These are phyloP conservation scores for Mylabris sibirica DNA, from an alignment of 2,888 invertebrate species.

Conservation along the genomic window DNA sequence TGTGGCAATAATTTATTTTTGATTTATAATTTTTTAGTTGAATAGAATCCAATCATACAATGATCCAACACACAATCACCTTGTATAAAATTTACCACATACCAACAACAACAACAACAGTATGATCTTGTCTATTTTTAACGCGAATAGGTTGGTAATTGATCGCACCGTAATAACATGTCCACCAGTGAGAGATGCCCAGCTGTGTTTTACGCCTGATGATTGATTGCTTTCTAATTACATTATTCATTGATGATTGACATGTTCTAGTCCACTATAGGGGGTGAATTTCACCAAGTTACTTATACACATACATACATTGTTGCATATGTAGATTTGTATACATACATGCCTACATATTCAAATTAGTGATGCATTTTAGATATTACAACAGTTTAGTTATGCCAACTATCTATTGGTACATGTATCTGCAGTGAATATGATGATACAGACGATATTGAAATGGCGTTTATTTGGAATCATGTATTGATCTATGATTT, in stretches of 20 bases:
- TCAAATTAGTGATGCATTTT: conserved; percentile 5
- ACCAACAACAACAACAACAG: neutral
- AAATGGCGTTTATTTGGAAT: neutral
- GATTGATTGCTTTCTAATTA: conserved; percentile 61
- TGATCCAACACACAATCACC: neutral
- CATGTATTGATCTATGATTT: neutral
- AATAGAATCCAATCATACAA: neutral
- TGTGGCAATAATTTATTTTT: too few species aligned
- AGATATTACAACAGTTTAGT: conserved; percentile 4
- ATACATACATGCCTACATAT: neutral
- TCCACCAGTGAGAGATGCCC: conserved; percentile 52
- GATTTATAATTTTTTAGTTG: too few species aligned
- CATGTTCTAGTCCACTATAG: conserved; percentile 43
- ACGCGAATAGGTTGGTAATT: conserved; percentile 48
- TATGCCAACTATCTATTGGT: neutral
- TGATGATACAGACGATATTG: neutral
- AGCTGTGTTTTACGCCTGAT: conserved; percentile 55
- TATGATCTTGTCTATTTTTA: conserved; percentile 41
- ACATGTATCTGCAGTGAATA: neutral
- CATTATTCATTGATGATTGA: conserved; percentile 60
- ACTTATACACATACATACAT: conserved; percentile 21
- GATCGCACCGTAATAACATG: conserved; percentile 52
- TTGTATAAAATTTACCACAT: neutral
- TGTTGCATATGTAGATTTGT: neutral
- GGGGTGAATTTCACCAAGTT: conserved; percentile 37